Evolutionary conservation across 2,113 vertebrate genomes (phyloP).

Genomic region (Anguilla japonica): DNA sequence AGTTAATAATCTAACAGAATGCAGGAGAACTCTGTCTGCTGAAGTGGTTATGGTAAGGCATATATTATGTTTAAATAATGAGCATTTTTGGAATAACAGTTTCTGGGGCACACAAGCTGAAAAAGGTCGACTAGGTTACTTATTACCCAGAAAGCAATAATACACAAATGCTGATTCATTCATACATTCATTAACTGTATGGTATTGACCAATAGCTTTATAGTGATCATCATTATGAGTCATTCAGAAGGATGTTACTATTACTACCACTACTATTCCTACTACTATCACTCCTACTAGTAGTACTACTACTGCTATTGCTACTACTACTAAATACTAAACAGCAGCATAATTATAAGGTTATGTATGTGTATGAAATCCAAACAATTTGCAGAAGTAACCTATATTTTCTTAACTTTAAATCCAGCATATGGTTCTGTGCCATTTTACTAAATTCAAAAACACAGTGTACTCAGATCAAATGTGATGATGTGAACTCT

Average conservation of each 20-base stretch:
- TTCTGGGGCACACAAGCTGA: not conserved
- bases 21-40: not conserved
- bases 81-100: not conserved
- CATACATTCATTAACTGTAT: not conserved
- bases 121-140: not conserved
- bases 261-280: not conserved
- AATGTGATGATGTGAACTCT: not conserved
- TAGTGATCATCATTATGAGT: not conserved
- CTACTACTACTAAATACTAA: too few relatives aligned
- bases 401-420: too few relatives aligned
- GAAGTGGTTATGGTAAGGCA: slow-evolving; percentile 14
- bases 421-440: too few relatives aligned
- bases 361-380: too few relatives aligned
- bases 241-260: not conserved
- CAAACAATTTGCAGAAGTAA: too few relatives aligned
- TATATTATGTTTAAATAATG: slow-evolving; percentile 14
- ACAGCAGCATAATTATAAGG: too few relatives aligned
- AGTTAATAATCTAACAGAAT: not conserved
- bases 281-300: not conserved
- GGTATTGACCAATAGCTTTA: slow-evolving; percentile 1
- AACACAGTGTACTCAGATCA: not conserved
- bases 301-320: too few relatives aligned
- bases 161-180: slow-evolving; percentile 21
- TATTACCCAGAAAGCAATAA: slow-evolving; percentile 25
- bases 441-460: too few relatives aligned